A percentile compares a stretch with the other conserved stretches of the same genome.
Evolutionary conservation across 2,113 vertebrate species (phyloP).

Genomic region (Vulpes lagopus): DNA sequence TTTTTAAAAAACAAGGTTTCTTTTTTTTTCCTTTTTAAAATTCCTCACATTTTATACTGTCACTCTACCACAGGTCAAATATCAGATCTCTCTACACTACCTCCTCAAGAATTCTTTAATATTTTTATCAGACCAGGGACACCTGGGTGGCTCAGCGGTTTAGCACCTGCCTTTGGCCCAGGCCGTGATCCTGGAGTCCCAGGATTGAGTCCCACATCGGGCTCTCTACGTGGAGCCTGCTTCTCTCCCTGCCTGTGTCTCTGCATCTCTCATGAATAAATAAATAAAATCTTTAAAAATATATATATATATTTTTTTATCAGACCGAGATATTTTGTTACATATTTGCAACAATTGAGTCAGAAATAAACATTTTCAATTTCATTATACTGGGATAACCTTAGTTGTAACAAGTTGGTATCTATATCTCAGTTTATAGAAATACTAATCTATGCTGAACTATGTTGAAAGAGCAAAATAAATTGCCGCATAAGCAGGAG

Average conservation of each 20-base stretch:
- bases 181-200: too few relatives aligned
- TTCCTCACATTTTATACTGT: neutral
- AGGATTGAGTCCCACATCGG: too few relatives aligned
- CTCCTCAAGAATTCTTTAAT: conserved; percentile 27
- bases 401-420: neutral
- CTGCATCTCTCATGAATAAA: too few relatives aligned
- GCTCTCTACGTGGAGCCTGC: too few relatives aligned
- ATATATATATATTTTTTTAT: neutral
- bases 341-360: neutral
- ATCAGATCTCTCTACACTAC: neutral
- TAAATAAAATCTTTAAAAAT: too few relatives aligned
- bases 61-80: neutral
- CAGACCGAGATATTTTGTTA: neutral
- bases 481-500: neutral
- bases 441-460: neutral
- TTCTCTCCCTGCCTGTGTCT: too few relatives aligned
- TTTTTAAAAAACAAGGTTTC: neutral
- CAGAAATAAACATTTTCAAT: neutral
- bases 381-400: neutral
- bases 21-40: neutral
- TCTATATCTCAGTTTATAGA: conserved; percentile 21
- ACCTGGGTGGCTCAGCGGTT: too few relatives aligned
- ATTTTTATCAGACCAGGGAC: neutral
- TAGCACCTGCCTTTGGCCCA: too few relatives aligned
- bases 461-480: neutral